Evolutionary conservation across 1,140 invertebrate species (phyloP).

Genomic region (Drosophila eugracilis): DNA sequence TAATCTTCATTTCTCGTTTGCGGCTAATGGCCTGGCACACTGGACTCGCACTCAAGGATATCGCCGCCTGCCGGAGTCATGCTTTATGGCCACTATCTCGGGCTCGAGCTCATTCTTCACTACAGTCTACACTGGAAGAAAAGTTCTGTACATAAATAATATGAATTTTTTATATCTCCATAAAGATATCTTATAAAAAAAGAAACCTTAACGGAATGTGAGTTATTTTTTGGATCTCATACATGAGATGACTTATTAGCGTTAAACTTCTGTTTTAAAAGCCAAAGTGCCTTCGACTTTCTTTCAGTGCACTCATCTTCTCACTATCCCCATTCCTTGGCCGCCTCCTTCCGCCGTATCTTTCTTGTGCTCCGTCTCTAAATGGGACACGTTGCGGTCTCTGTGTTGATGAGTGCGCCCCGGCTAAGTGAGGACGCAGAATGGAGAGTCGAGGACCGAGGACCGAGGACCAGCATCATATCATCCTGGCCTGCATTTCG

Average conservation of each 20-base stretch:
- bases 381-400: constrained; percentile 82
- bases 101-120: constrained; percentile 33
- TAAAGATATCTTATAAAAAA: too few species aligned
- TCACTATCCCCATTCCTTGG: constrained; percentile 26
- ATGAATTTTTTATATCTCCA: too few species aligned
- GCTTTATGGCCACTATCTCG: constrained; percentile 55
- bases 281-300: too few species aligned
- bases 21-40: constrained; percentile 80
- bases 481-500: constrained; percentile 68
- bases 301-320: constrained; percentile 24
- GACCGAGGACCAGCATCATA: constrained; percentile 43
- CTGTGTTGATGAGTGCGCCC: constrained; percentile 74
- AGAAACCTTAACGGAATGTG: too few species aligned
- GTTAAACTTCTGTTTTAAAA: too few species aligned
- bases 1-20: constrained; percentile 84
- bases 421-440: constrained; percentile 72
- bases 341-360: constrained; percentile 41
- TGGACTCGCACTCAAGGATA: constrained; percentile 79
- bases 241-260: too few species aligned
- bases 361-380: constrained; percentile 62
- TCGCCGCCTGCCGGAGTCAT: constrained; percentile 65
- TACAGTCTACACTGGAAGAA: constrained; percentile 9
- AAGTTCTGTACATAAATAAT: not conserved
- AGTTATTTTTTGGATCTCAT: too few species aligned
- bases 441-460: constrained; percentile 6